Conservation (phyloP, 2,797 vertebrate genomes). For the Emys orbicularis region DNA sequence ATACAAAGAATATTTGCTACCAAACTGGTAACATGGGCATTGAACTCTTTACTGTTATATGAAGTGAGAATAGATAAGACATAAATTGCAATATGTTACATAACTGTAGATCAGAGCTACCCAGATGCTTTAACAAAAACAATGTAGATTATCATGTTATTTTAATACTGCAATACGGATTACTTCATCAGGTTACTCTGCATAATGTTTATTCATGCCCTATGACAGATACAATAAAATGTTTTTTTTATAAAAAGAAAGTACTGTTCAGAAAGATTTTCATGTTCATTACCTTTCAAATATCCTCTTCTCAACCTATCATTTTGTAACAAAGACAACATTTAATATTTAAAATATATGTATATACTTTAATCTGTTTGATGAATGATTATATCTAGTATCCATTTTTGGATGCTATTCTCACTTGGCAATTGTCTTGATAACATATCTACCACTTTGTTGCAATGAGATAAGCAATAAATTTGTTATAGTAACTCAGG, state of each 20-base stretch:
- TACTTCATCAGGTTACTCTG: not conserved
- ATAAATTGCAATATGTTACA: not conserved
- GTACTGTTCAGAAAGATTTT: not conserved
- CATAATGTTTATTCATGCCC: constrained; percentile 11
- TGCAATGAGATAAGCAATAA: accelerated
- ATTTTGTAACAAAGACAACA: not conserved
- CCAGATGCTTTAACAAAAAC: constrained; percentile 20
- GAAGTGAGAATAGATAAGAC: constrained; percentile 11
- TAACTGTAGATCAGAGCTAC: not conserved
- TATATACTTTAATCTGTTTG: not conserved
- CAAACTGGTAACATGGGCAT: not conserved
- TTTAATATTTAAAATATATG: not conserved
- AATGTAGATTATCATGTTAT: not conserved
- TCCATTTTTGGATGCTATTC: not conserved
- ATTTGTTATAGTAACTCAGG: not conserved
- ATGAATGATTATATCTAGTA: not conserved
- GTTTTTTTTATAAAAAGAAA: not conserved
- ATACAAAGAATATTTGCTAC: constrained; percentile 34
- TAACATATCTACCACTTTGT: not conserved
- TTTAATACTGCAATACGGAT: constrained; percentile 27
- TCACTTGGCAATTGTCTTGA: not conserved
- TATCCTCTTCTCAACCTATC: not conserved
- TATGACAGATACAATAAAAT: not conserved
- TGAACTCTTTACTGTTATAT: constrained; percentile 17
- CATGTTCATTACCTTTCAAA: not conserved